Evolutionary conservation across 1,140 invertebrate genomes (phyloP), one percentile per base, ranked within the genome.

Genomic region (Drosophila mojavensis): DNA sequence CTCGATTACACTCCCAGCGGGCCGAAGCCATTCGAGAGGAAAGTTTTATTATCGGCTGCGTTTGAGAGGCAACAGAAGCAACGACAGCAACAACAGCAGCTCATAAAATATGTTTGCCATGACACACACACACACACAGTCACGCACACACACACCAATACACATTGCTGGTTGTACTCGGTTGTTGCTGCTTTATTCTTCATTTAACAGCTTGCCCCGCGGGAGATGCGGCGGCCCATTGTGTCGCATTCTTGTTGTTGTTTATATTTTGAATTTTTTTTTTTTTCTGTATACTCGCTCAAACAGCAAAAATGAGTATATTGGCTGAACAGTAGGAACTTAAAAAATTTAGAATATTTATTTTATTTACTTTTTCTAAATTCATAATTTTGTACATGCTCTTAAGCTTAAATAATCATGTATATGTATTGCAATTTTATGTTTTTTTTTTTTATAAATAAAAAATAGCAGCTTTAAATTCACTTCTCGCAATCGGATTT

Each of bases 31-130:
- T 67, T 80, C 73, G 75, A 67, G 68, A 72, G 75, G 70, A 76
- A 88, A 89, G 77, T 89, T 89, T 89, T 89, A 89, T 89, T 89
- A 89, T 84, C 80, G 89, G 67, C 60, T 58, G 58, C 83, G 75
- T 74, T 70, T 56, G 58, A 67, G 67, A 60, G 73, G 61, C 65
- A 74, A 51, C 59, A 63, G 64, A 59, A 65, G 62, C 76, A 67
- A 43, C 81, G 70, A 63, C 63, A 63, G 45, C 54, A 79, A 64
- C 63, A 77, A 67, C 67, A 79, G 55, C 63, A 66, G 67, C 85
- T 89, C 84, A 89, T 89, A 89, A 89, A 89, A 89, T 89, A 89
- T 89, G 84, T 81, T 89, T 86, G 74, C 84, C 84, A 84, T 88
- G 84, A 64, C 55, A 81, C 66, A 50, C 53, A 70, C 48, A 68